A percentile compares a stretch with the other conserved stretches of the same genome.
Conservation (phyloP, 2,888 invertebrate species). For the Unio pictorum region DNA sequence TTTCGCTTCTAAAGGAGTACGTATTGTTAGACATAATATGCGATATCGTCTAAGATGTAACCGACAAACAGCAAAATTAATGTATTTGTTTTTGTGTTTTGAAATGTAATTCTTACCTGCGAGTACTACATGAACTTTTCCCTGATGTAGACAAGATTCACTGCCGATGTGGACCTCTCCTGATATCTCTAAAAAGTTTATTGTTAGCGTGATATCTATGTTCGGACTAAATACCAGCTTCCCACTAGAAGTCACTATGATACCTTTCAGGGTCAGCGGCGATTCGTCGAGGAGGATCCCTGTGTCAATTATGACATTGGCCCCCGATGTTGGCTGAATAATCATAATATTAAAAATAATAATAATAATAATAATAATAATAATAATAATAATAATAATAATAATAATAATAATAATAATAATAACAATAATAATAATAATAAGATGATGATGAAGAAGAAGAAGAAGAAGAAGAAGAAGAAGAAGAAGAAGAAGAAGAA, state of each 20-base stretch:
- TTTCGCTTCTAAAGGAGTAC: no score
- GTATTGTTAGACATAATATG: no score
- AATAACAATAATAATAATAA: no score
- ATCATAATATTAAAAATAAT: background rate
- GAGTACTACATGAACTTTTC: background rate
- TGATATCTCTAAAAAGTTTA: background rate
- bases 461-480: no score
- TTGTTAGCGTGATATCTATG: slow-evolving; percentile 12
- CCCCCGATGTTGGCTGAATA: slow-evolving; percentile 2
- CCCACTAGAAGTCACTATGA: slow-evolving; percentile 18
- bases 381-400: no score
- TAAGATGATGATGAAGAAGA: no score
- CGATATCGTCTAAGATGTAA: background rate
- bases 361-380: background rate
- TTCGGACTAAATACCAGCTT: slow-evolving; percentile 28
- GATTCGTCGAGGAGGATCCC: slow-evolving; percentile 15
- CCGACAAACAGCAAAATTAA: background rate
- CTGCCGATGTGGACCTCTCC: slow-evolving; percentile 3
- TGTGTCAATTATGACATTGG: slow-evolving; percentile 2
- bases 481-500: no score
- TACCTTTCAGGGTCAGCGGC: slow-evolving; percentile 12
- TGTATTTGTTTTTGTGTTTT: background rate
- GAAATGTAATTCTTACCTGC: background rate
- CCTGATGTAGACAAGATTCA: background rate
- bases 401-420: no score